These are phyloP conservation scores for Plodia interpunctella DNA, from an alignment of 1,140 invertebrate species.

Conservation along the genomic window DNA sequence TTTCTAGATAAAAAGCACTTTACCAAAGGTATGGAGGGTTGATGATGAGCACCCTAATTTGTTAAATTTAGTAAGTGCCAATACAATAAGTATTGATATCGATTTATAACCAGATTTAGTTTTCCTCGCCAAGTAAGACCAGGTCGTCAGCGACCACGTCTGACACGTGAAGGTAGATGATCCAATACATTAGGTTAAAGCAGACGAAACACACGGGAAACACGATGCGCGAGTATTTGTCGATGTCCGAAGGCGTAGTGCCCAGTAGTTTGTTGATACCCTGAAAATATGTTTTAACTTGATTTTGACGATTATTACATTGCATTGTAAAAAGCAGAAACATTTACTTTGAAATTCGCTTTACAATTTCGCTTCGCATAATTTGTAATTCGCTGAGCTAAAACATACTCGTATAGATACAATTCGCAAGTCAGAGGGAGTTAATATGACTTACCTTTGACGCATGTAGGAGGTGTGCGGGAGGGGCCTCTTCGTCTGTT, in stretches of 20 bases:
- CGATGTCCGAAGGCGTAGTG: constrained; percentile 95
- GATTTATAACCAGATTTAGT: constrained; percentile 76
- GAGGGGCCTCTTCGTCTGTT: constrained; percentile 79
- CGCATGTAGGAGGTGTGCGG: constrained; percentile 86
- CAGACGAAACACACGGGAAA: constrained; percentile 98
- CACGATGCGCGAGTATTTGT: constrained; percentile 97
- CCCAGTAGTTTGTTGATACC: constrained; percentile 93
- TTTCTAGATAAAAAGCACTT: constrained; percentile 17
- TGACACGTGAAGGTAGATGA: constrained; percentile 96
- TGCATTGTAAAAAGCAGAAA: constrained; percentile 2
- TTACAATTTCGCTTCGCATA: not conserved
- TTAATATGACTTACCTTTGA: constrained; percentile 78
- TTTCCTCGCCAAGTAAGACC: constrained; percentile 88
- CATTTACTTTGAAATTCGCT: constrained; percentile 20
- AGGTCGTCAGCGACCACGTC: constrained; percentile 95
- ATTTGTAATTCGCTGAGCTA: constrained; percentile 14
- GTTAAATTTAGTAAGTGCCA: constrained; percentile 20
- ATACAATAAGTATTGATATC: not conserved
- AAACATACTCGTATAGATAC: not conserved
- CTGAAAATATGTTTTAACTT: constrained; percentile 62
- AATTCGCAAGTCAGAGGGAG: not conserved
- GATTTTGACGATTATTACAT: constrained; percentile 24
- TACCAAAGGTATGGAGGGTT: constrained; percentile 17
- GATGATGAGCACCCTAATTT: constrained; percentile 22
- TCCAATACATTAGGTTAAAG: constrained; percentile 99